Conservation (phyloP, 2,888 invertebrate genomes). For the Lycophotia porphyrea region DNA sequence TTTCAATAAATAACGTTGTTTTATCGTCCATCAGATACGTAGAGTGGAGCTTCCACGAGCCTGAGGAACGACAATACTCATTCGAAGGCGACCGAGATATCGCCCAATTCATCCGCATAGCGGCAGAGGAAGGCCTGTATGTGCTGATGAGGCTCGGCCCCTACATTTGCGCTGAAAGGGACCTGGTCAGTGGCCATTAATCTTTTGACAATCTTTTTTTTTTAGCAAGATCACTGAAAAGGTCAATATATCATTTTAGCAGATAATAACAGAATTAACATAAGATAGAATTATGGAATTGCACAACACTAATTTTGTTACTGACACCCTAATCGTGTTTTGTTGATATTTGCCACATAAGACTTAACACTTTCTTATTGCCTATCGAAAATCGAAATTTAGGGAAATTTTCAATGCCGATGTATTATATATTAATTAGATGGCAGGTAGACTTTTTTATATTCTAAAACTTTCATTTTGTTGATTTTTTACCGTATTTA, state of each 20-base stretch:
- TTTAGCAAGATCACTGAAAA: not conserved
- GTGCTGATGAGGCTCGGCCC: conserved; percentile 97
- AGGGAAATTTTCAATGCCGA: not conserved
- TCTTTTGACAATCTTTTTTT: not conserved
- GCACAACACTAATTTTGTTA: not conserved
- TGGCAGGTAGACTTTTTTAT: not conserved
- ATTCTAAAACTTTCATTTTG: not conserved
- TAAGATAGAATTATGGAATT: no score
- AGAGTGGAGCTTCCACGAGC: conserved; percentile 97
- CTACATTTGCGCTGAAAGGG: conserved; percentile 98
- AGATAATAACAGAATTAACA: not conserved
- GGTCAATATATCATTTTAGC: conserved; percentile 1
- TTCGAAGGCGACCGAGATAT: conserved; percentile 93
- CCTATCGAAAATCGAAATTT: not conserved
- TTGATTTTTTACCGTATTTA: not conserved
- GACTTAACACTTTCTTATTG: not conserved
- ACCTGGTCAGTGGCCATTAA: conserved; percentile 85
- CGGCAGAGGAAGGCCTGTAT: conserved; percentile 94
- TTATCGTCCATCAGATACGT: conserved; percentile 91
- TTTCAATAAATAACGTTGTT: not conserved
- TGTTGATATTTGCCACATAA: not conserved
- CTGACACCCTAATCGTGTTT: no score
- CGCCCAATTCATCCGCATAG: conserved; percentile 92
- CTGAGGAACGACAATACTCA: conserved; percentile 91
- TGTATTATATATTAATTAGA: not conserved